These are phyloP conservation scores for Myrmecobius fasciatus DNA, from an alignment of 2,113 vertebrate species.

Conservation along the genomic window DNA sequence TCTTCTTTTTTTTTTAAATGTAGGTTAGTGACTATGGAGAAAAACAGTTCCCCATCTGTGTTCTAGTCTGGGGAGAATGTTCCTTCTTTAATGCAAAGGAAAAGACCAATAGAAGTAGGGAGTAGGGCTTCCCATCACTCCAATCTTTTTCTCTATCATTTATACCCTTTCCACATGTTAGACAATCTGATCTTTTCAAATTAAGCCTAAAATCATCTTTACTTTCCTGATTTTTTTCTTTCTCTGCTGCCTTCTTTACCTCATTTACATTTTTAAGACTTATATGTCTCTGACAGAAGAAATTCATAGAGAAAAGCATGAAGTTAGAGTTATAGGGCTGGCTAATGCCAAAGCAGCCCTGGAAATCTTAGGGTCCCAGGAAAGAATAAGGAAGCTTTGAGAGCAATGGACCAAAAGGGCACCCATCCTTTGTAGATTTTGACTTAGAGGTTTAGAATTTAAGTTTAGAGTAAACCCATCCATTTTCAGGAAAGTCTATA, in stretches of 20 bases:
- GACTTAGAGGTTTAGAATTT: not conserved
- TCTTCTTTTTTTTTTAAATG: conserved; percentile 31
- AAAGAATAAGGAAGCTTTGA: not conserved
- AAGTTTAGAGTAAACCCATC: not conserved
- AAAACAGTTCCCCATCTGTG: conserved; percentile 20
- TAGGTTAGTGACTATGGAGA: conserved; percentile 20
- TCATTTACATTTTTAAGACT: conserved; percentile 54
- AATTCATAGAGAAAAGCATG: conserved; percentile 42
- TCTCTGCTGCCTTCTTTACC: conserved; percentile 64
- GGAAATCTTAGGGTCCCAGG: not conserved
- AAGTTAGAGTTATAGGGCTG: not conserved
- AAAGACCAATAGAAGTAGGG: conserved; percentile 54
- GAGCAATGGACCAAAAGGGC: not conserved
- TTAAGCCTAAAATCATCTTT: conserved; percentile 76
- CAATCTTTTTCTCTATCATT: conserved; percentile 68
- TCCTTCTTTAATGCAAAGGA: conserved; percentile 61
- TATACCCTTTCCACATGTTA: conserved; percentile 79
- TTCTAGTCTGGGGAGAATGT: conserved; percentile 40
- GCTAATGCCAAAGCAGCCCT: not conserved
- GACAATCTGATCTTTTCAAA: conserved; percentile 73
- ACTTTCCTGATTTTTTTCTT: conserved; percentile 71
- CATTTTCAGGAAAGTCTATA: not conserved
- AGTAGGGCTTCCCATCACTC: conserved; percentile 67
- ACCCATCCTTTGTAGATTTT: not conserved
- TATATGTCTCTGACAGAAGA: conserved; percentile 61